Evolutionary conservation across 2,797 vertebrate species (phyloP).

Genomic region (Halcyon chelicuti): DNA sequence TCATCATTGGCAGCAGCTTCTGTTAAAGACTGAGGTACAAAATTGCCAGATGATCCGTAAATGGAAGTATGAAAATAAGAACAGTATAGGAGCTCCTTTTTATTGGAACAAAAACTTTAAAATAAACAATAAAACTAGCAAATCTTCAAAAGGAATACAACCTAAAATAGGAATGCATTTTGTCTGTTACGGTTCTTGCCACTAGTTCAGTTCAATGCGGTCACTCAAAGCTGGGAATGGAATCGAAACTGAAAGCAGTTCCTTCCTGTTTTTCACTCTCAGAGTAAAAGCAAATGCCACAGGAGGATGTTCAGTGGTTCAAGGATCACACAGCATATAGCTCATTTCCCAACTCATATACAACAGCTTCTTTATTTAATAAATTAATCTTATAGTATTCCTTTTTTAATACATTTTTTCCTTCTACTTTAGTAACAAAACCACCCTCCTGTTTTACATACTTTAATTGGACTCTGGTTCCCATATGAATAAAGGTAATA

Average conservation of each 20-base stretch:
- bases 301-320: rapidly evolving
- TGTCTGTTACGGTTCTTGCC: neutral
- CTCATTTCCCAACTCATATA: neutral
- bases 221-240: neutral
- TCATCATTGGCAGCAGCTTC: neutral
- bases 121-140: neutral
- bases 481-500: neutral
- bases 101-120: neutral
- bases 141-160: neutral
- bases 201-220: neutral
- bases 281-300: neutral
- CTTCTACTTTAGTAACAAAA: neutral
- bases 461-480: neutral
- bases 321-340: neutral
- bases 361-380: neutral
- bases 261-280: neutral
- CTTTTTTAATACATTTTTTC: neutral
- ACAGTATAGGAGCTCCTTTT: neutral
- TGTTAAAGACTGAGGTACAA: neutral
- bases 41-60: neutral
- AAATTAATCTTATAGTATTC: neutral
- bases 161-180: neutral
- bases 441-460: neutral
- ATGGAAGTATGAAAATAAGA: neutral
- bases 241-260: constrained; percentile 1